Evolutionary conservation across 2,888 invertebrate species (phyloP), one percentile per base, ranked within the genome.

Genomic region (Prionchulus punctatus): DNA sequence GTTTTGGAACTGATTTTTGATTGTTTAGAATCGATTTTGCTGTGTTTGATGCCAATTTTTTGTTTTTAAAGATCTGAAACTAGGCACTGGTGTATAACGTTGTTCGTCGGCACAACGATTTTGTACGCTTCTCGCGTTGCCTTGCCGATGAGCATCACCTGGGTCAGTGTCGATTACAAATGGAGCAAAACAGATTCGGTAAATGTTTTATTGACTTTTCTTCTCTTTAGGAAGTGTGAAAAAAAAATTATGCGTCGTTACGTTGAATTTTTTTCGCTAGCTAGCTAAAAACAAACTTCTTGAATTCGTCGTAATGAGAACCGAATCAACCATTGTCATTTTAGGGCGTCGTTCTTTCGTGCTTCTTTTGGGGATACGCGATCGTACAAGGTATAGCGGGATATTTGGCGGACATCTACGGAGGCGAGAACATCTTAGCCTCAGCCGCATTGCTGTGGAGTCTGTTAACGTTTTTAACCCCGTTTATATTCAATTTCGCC

Each of bases 341-440:
- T 28, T 59, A 71, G 70, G 83, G 82, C n/a, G 79, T 80, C 1
- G 79, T 82, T 52, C 70, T 83, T 28, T 81, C 82, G 26, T 80
- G 81, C 27, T 83, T 83, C 67, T 83, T 83, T 67, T 83, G 83
- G 82, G 83, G 83, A 51, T 83, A 83, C 65, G 81, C 81, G 0
- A 68, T 82, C 59, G 83, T 82, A 0, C 76, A 76, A 66, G 66
- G 74, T 49, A 65, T 74, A n/a, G 76, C 75, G 27, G 76, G 76
- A 1, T 70, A 72, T 58, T 62, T 76, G 25, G 75, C 75, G 58
- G 76, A 76, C 61, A 60, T 76, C 53, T 76, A 80, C 56, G 82
- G 82, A 31, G 82, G 82, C 0, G 81, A 82, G 64, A 75, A 77
- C 58, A 79, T 83, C 18, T 76, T 83, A 60, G 75, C 78, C 49